Evolutionary conservation across 2,888 invertebrate genomes (phyloP).

Genomic region (Ceramica pisi): DNA sequence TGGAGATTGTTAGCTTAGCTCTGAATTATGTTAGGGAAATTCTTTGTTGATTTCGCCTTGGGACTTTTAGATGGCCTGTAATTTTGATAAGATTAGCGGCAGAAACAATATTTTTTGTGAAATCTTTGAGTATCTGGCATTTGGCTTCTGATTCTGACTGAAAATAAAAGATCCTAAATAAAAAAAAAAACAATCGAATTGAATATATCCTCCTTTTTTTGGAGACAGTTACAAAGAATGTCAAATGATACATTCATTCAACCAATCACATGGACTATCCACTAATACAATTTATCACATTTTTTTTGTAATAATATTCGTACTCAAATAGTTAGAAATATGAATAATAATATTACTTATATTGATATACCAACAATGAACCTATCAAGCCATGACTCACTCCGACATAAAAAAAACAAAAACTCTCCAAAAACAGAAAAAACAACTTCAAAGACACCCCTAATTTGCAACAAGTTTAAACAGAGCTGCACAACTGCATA

Average conservation of each 20-base stretch:
- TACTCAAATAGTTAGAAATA: neutral
- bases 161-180: too few species aligned
- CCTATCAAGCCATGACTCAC: neutral
- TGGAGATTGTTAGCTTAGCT: conserved; percentile 31
- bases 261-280: too few species aligned
- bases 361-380: neutral
- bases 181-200: too few species aligned
- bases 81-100: neutral
- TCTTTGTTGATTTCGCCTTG: conserved; percentile 7
- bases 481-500: neutral
- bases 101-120: too few species aligned
- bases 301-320: too few species aligned
- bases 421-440: neutral
- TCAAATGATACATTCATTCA: too few species aligned
- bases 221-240: too few species aligned
- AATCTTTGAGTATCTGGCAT: too few species aligned
- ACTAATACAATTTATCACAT: too few species aligned
- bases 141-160: too few species aligned
- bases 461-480: neutral
- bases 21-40: conserved; percentile 38
- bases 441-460: neutral
- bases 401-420: neutral
- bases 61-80: neutral
- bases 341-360: neutral
- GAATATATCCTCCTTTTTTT: too few species aligned